These are phyloP conservation scores for Acrocephalus scirpaceus DNA, from an alignment of 2,797 vertebrate species.

Conservation along the genomic window DNA sequence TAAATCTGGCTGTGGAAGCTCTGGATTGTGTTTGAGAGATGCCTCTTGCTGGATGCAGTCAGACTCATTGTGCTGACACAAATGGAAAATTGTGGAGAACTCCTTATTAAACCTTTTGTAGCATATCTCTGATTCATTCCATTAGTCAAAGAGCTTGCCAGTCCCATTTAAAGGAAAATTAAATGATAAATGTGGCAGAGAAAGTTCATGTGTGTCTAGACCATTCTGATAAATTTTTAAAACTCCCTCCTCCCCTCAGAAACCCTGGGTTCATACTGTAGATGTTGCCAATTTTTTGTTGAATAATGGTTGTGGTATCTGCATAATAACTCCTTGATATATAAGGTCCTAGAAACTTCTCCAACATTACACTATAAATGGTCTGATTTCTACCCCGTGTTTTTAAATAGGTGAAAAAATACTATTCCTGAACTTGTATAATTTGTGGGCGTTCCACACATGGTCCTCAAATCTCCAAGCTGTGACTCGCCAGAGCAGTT, in stretches of 20 bases:
- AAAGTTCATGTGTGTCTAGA: background rate
- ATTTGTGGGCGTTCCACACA: background rate
- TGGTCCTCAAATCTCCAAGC: background rate
- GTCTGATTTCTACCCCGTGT: background rate
- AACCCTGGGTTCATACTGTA: background rate
- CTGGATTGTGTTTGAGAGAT: background rate
- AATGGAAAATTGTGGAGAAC: background rate
- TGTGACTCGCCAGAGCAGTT: background rate
- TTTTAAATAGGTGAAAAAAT: conserved; percentile 15
- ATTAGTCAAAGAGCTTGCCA: conserved; percentile 1
- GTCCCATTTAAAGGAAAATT: background rate
- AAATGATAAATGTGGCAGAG: background rate
- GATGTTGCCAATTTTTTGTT: background rate
- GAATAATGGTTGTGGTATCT: background rate
- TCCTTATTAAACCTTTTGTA: conserved; percentile 1
- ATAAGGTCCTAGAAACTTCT: background rate
- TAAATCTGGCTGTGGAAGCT: background rate
- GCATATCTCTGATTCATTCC: background rate
- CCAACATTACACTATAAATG: background rate
- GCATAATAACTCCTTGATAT: background rate
- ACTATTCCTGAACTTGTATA: background rate
- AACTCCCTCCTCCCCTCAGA: background rate
- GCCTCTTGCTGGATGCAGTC: background rate
- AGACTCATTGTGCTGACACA: conserved; percentile 8
- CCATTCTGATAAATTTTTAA: conserved; percentile 12